Base-by-base conservation (phyloP, 2,888 invertebrate genomes). In the Calephelis perditalis region DNA sequence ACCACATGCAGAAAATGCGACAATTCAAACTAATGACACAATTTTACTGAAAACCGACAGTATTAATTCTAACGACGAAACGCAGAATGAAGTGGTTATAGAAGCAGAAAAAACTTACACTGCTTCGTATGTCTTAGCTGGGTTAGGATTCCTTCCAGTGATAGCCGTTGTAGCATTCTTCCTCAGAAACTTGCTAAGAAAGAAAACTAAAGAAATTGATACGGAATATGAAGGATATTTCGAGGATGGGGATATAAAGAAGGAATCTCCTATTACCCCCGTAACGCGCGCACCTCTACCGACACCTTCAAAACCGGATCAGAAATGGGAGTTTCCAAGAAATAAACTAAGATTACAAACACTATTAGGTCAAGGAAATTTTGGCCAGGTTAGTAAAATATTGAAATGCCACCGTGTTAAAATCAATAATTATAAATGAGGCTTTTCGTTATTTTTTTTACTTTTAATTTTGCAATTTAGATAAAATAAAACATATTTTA, bases 351-450 rank as follows among this genome's bases (percentile, higher is more conserved):
- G 95, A 52, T 85, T 96, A 61, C 95, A 96, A 73, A 96, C 96
- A 26, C 91, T 96, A 59, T 84, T 96, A 37, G 96, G 96, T 7
- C 95, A 96, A 82, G 96, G 96, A 45, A 96, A 96, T 81, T 96
- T 96, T 78, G 96, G 96, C 36, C 95, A 94, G 92, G 94, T 94
- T 73, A 56, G 57, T 58, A n/a, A 44, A 46, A 7, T 10, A 3
- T 40, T 40, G 40, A 8, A 40, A 40, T 37, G 7, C 6, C 37
- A 37, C 3, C 26, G 26, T 26, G 26, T 26, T 26, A 26, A 26
- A 26, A 26, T 26, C 26, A 26, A 26, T 26, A 26, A 26, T 26
- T 26, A 26, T 26, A 26, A 26, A 26, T 26, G 3, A 26, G 26
- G 26, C 1, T 26, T 26, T 26, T 26, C 26, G 26, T 26, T 26